These are phyloP conservation scores for Astreopora myriophthalma DNA, from an alignment of 64 coral and sea anemone genomes.

Conservation along the genomic window DNA sequence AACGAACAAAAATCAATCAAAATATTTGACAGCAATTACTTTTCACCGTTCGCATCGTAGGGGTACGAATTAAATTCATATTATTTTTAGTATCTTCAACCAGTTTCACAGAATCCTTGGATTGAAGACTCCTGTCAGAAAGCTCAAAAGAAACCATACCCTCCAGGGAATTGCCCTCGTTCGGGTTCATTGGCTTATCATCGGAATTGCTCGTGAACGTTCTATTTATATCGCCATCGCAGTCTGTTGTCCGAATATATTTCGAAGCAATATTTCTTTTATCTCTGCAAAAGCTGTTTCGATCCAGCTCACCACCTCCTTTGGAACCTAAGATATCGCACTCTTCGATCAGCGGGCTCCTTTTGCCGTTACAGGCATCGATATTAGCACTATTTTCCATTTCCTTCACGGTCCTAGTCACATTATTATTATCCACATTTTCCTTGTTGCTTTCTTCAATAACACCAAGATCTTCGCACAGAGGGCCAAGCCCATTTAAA, in stretches of 20 bases:
- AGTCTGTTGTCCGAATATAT: constrained; percentile 64
- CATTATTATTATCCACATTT: constrained; percentile 62
- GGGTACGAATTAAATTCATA: constrained; percentile 48
- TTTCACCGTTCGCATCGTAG: constrained; percentile 67
- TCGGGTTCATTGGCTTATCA: background rate
- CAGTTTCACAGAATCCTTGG: constrained; percentile 63
- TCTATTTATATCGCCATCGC: constrained; percentile 30
- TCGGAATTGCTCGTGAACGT: constrained; percentile 43
- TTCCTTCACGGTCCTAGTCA: background rate
- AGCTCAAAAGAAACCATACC: constrained; percentile 60
- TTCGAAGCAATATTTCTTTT: constrained; percentile 71
- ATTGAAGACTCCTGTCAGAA: constrained; percentile 77
- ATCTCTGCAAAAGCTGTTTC: constrained; percentile 11
- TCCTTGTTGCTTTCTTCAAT: constrained; percentile 90
- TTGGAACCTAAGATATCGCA: background rate
- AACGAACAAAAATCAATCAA: background rate
- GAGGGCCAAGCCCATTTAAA: constrained; percentile 58
- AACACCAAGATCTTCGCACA: constrained; percentile 6
- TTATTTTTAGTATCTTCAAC: constrained; percentile 14
- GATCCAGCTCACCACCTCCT: background rate
- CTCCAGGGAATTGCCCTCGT: constrained; percentile 56
- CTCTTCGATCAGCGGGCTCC: constrained; percentile 18
- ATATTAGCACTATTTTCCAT: background rate
- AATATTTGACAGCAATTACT: constrained; percentile 99
- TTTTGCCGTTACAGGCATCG: background rate